Evolutionary conservation across 2,888 invertebrate species (phyloP).

Genomic region (Volucella bombylans): DNA sequence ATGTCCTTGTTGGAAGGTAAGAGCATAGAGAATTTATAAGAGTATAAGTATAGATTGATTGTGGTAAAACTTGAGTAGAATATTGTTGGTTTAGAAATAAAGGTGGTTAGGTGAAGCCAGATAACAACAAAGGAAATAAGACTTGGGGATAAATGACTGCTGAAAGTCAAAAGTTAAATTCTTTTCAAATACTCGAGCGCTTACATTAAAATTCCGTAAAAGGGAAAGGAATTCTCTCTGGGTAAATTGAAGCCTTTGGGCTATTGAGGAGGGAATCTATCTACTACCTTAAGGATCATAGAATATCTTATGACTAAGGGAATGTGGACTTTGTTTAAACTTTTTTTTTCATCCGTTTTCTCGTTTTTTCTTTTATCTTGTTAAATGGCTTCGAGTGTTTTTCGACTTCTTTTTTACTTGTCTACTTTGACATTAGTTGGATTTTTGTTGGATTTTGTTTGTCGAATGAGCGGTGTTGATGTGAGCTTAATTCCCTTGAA

Average conservation of each 20-base stretch:
- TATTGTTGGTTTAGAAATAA: neutral
- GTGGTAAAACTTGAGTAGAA: neutral
- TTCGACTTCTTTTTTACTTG: no score
- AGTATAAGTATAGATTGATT: neutral
- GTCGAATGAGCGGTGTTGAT: neutral
- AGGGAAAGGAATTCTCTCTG: constrained; percentile 20
- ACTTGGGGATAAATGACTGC: constrained; percentile 22
- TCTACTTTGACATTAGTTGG: neutral
- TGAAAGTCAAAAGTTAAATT: constrained; percentile 46
- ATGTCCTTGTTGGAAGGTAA: constrained; percentile 14
- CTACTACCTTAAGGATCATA: constrained; percentile 24
- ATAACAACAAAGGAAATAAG: neutral
- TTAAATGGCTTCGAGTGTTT: neutral
- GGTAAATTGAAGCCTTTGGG: constrained; percentile 26
- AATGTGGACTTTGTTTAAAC: constrained; percentile 9
- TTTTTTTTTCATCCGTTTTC: neutral
- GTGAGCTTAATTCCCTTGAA: neutral
- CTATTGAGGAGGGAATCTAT: constrained; percentile 11
- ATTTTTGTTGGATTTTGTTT: neutral
- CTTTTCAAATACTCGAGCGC: constrained; percentile 49
- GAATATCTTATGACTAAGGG: constrained; percentile 1
- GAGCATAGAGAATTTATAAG: neutral
- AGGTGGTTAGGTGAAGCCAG: neutral
- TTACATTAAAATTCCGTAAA: constrained; percentile 31
- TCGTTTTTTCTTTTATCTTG: neutral